Evolutionary conservation across 2,113 vertebrate genomes (phyloP), one percentile per base, ranked within the genome.

Genomic region (Apaloderma vittatum): DNA sequence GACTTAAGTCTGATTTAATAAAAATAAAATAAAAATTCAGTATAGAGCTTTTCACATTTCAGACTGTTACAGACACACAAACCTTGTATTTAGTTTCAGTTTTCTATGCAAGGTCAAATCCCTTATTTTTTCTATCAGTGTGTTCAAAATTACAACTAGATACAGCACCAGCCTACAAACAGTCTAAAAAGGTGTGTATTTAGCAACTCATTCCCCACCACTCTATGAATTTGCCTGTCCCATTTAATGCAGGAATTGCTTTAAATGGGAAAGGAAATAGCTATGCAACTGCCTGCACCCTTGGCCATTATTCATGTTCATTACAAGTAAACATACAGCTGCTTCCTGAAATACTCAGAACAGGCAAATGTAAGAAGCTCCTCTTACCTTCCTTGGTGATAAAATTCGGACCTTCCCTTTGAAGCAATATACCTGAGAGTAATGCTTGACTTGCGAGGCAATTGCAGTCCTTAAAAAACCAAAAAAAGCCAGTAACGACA

Each of bases 391-490:
- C 99, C 95, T 96, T 99, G n/a, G 98, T 98, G 49, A 99, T 98
- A 86, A 99, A 99, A 96, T 99, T 94, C 8, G 99, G 98, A 34
- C 99, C 99, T 97, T 99, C 99, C 94, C 99, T 99, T 97, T 98
- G 98, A 30, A 99, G 97, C 21, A 99, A 96, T 88, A 99, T 96
- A 67, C 98, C 98, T 6, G 98, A 98, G 62, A 99, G 98, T 72
- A 99, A 98, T 32, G 98, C 98, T 97, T 99, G 99, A 93, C 99
- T 99, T 85, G 99, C 98, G 57, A 99, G 97, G 90, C 99, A 99
- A 94, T 79, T 98, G 63, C 98, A 99, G 89, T 99, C 99, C 99
- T 99, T 94, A 49, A 93, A 79, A 93, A 96, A 81, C 34, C 85
- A 71, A 26, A 83, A 45, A 86, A 6, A n/a, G n/a, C n/a, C 29